These are phyloP conservation scores for Opisthograptis luteolata DNA, from an alignment of 2,888 invertebrate species.

Conservation along the genomic window DNA sequence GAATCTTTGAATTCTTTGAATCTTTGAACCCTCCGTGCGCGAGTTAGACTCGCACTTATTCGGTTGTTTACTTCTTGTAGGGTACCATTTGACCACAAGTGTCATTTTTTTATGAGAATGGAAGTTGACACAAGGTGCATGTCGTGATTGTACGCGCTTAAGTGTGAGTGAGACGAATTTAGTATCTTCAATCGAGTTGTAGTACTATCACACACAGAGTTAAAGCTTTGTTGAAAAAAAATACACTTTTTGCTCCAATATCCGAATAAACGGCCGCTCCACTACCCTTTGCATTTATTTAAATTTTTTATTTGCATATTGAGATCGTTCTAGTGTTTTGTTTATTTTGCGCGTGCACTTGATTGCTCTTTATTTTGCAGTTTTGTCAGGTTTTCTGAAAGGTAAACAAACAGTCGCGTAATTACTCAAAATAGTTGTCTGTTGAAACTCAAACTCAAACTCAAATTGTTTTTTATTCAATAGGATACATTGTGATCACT, in stretches of 20 bases:
- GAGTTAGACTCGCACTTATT: no score
- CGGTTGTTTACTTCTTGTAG: no score
- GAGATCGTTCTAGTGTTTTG: conserved; percentile 43
- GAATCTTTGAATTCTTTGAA: no score
- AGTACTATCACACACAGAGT: background rate
- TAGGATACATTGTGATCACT: no score
- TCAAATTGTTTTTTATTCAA: no score
- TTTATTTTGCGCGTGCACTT: conserved; percentile 24
- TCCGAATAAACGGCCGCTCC: conserved; percentile 39
- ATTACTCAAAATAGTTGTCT: no score
- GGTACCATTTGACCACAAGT: no score
- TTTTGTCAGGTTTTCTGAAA: conserved; percentile 5
- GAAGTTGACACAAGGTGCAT: no score
- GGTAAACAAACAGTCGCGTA: no score
- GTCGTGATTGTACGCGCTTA: background rate
- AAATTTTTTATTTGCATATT: conserved; percentile 48
- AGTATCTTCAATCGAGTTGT: background rate
- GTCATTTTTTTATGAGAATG: no score
- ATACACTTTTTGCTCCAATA: conserved; percentile 37
- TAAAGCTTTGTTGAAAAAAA: conserved; percentile 13
- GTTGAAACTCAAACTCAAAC: no score
- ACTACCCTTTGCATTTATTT: conserved; percentile 45
- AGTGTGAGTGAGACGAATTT: background rate
- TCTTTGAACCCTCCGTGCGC: no score
- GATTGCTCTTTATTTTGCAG: conserved; percentile 18